Evolutionary conservation across 2,797 vertebrate genomes (phyloP), one percentile per base, ranked within the genome.

Genomic region (Ficedula albicollis): DNA sequence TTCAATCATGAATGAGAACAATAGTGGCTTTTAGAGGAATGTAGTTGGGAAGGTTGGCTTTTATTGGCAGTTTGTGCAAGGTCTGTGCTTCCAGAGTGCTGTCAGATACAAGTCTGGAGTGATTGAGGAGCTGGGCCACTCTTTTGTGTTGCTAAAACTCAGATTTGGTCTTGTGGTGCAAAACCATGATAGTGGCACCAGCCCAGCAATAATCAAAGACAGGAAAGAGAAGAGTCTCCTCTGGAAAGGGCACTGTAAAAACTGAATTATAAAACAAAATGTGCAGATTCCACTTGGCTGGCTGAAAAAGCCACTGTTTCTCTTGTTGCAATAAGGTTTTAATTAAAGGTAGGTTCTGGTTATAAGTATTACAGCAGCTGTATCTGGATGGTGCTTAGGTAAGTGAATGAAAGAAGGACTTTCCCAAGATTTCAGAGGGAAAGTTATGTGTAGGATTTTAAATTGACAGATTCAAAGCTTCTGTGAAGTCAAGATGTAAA

Each of bases 1-100:
- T 90, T 95, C 89, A 82, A 60, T 94, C 85, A 93, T 96, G 90
- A 97, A 95, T 96, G 73, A 93, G 96, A 97, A 97, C 94, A 97
- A 97, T 96, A 90, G 94, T 59, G 96, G 93, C 90, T 97, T 97
- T 97, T 84, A 88, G 95, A 92, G 92, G 90, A 93, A 96, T 75
- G 79, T 67, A 62, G 29, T 90, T 70, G 81, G 74, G 87, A 96
- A 96, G 63, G 77, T 72, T 96, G 94, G 83, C 84, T 96, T 95
- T 96, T 96, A 97, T 68, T 95, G 95, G 91, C 90, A 93, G 38
- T 80, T 94, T 84, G 63, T 94, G 87, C 54, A 82, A 89, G 67
- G 70, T 91, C 83, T 96, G 67, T 81, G 69, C 64, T 93, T 87
- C 89, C 83, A 94, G 82, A 89, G 84, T 44, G 66, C 92, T 95